These are phyloP conservation scores for Protobothrops flavoviridis DNA, from an alignment of 2,113 vertebrate species.

Conservation along the genomic window DNA sequence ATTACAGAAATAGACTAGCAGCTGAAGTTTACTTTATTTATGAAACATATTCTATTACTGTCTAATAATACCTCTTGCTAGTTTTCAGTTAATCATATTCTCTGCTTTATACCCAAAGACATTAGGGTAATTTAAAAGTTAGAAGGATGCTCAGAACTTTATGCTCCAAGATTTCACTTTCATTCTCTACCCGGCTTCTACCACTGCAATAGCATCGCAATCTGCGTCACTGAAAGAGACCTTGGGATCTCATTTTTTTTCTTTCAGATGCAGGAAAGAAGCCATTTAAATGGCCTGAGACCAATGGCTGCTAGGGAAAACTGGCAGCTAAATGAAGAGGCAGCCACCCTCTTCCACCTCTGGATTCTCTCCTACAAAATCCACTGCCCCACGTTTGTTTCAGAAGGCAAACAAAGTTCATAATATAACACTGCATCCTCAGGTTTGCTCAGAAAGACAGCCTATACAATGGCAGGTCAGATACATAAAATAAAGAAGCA, in stretches of 20 bases:
- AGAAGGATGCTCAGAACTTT: background rate
- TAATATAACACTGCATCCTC: background rate
- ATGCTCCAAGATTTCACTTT: background rate
- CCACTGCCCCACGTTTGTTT: background rate
- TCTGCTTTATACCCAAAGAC: background rate
- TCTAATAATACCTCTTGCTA: background rate
- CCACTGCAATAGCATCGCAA: background rate
- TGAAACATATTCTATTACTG: background rate
- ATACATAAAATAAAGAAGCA: background rate
- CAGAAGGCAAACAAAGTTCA: background rate
- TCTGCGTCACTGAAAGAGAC: background rate
- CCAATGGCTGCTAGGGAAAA: background rate
- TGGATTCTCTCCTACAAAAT: background rate
- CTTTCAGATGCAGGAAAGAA: background rate
- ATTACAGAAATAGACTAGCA: background rate
- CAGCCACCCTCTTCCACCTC: background rate
- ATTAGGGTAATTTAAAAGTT: background rate
- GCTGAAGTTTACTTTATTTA: background rate
- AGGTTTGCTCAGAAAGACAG: background rate
- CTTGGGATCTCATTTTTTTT: background rate
- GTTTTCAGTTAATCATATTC: background rate
- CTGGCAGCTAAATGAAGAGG: background rate
- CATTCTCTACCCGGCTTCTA: background rate
- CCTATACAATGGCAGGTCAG: background rate
- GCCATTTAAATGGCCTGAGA: background rate